Conservation (phyloP, 2,888 invertebrate genomes). For the Amphipyra berbera region DNA sequence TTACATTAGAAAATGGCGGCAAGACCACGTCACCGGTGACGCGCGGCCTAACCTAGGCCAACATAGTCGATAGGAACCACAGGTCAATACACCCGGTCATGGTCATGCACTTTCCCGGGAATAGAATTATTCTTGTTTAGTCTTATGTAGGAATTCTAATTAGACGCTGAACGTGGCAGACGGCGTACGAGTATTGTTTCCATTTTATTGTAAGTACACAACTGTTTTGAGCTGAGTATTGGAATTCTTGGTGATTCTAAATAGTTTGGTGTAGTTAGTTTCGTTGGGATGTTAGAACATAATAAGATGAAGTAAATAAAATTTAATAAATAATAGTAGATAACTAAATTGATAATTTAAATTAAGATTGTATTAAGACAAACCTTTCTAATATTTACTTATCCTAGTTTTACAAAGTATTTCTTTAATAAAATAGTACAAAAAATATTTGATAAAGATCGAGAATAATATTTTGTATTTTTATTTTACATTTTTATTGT, state of each 20-base stretch:
- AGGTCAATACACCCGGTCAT: slow-evolving; percentile 87
- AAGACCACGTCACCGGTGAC: slow-evolving; percentile 76
- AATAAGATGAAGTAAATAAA: too few relatives aligned
- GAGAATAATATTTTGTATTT: too few relatives aligned
- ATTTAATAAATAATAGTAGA: too few relatives aligned
- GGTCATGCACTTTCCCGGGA: slow-evolving; percentile 86
- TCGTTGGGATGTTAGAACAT: too few relatives aligned
- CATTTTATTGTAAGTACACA: slow-evolving; percentile 37
- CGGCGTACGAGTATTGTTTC: slow-evolving; percentile 45
- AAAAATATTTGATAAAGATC: too few relatives aligned
- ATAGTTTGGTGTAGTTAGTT: too few relatives aligned
- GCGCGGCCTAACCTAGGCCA: slow-evolving; percentile 86
- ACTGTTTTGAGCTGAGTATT: slow-evolving; percentile 20
- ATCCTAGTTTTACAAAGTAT: too few relatives aligned
- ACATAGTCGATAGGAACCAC: slow-evolving; percentile 79
- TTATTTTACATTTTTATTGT: too few relatives aligned
- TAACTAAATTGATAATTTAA: too few relatives aligned
- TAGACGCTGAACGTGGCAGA: slow-evolving; percentile 56
- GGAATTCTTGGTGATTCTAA: background rate
- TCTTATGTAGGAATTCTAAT: slow-evolving; percentile 80
- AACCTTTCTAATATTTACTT: too few relatives aligned
- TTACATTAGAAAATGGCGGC: slow-evolving; percentile 68
- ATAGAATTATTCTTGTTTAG: slow-evolving; percentile 80
- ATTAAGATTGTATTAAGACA: too few relatives aligned
- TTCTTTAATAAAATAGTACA: too few relatives aligned